Evolutionary conservation across 2,888 invertebrate genomes (phyloP).

Genomic region (Rhaphigaster nebulosa): DNA sequence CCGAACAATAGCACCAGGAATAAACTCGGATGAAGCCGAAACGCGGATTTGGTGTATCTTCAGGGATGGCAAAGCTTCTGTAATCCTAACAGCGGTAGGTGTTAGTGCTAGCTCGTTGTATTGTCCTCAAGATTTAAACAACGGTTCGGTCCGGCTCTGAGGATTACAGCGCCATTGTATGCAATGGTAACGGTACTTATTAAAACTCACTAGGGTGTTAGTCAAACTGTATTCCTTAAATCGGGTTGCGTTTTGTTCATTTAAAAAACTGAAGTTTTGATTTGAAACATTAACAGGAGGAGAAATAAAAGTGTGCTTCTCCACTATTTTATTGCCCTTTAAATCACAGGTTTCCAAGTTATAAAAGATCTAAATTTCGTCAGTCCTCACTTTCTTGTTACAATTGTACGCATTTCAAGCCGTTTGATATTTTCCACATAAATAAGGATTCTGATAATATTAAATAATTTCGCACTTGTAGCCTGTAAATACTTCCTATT

Average conservation of each 20-base stretch:
- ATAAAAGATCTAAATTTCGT: too few species aligned
- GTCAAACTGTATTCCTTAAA: neutral
- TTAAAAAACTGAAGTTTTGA: too few species aligned
- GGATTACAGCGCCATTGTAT: neutral
- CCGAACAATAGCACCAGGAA: neutral
- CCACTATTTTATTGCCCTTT: too few species aligned
- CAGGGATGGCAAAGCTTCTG: constrained; percentile 3
- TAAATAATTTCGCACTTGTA: too few species aligned
- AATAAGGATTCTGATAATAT: too few species aligned
- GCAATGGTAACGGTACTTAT: neutral
- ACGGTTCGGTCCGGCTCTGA: neutral
- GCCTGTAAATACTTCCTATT: too few species aligned
- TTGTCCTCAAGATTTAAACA: constrained; percentile 32
- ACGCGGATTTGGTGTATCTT: neutral
- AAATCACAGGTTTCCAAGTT: too few species aligned
- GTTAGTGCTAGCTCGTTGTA: neutral
- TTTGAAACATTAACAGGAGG: too few species aligned
- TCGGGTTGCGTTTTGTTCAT: neutral
- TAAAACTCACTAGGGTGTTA: neutral
- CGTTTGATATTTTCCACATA: too few species aligned
- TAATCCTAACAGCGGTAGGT: neutral
- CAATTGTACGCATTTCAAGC: too few species aligned
- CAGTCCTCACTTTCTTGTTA: too few species aligned
- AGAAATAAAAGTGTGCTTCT: too few species aligned
- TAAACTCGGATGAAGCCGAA: constrained; percentile 41